These are phyloP conservation scores for Gila robusta DNA, from an alignment of 2,797 vertebrate species.

Conservation along the genomic window DNA sequence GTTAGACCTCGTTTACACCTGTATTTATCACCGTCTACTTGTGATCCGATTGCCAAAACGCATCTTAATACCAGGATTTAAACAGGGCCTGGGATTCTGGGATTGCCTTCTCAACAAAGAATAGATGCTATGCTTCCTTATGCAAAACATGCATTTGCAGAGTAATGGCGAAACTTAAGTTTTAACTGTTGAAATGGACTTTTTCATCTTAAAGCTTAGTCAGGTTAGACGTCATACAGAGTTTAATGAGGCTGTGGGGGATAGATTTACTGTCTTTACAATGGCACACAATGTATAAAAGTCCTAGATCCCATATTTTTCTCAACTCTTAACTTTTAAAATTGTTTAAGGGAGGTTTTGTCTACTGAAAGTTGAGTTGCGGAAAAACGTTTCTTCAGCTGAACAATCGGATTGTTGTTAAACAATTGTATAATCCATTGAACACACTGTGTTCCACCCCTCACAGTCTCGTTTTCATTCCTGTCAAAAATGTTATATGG, in stretches of 20 bases:
- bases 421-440: not conserved
- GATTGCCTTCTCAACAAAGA: not conserved
- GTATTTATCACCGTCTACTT: too few species aligned
- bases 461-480: not conserved
- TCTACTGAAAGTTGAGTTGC: not conserved
- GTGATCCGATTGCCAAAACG: too few species aligned
- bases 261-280: too few species aligned
- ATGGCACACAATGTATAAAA: too few species aligned
- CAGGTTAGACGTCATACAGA: too few species aligned
- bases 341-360: not conserved
- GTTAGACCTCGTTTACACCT: too few species aligned
- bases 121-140: not conserved
- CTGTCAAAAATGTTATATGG: not conserved
- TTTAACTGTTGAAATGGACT: too few species aligned
- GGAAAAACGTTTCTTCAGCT: not conserved
- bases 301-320: too few species aligned
- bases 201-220: too few species aligned
- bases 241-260: too few species aligned
- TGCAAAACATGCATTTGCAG: not conserved
- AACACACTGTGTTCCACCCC: not conserved
- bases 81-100: not conserved
- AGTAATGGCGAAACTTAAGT: too few species aligned
- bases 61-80: too few species aligned
- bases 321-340: not conserved
- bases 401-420: not conserved